Percentiles rank a stretch among this genome's conserved stretches.
Conservation (phyloP, 2,113 vertebrate genomes). For the Lagopus muta region DNA sequence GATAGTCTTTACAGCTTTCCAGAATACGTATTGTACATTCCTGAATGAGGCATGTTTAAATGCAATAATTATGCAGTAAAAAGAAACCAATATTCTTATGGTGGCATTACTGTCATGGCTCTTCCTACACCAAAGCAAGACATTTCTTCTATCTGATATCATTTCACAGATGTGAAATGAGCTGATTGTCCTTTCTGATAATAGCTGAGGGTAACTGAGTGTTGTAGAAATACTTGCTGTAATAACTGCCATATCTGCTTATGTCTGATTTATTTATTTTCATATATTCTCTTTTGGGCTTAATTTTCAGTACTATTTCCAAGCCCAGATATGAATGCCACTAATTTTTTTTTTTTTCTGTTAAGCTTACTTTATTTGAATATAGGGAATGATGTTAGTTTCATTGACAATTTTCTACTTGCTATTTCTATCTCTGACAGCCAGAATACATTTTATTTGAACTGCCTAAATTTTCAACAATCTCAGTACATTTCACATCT, state of each 20-base stretch:
- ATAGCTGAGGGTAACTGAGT: not conserved
- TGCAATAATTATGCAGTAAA: not conserved
- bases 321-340: not conserved
- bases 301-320: not conserved
- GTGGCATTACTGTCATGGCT: not conserved
- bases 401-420: not conserved
- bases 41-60: not conserved
- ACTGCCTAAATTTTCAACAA: not conserved
- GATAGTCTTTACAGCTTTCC: not conserved
- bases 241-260: not conserved
- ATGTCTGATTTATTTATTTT: not conserved
- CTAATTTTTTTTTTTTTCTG: not conserved
- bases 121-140: not conserved
- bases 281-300: not conserved
- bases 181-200: not conserved
- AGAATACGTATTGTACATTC: not conserved
- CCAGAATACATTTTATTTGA: not conserved
- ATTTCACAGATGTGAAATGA: not conserved
- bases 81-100: not conserved
- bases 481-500: not conserved
- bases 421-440: not conserved
- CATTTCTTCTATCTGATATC: not conserved
- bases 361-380: not conserved
- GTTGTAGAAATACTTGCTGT: not conserved
- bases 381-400: not conserved